Base-by-base conservation (phyloP, 2,113 vertebrate species). In the Lophotis ruficrista region DNA sequence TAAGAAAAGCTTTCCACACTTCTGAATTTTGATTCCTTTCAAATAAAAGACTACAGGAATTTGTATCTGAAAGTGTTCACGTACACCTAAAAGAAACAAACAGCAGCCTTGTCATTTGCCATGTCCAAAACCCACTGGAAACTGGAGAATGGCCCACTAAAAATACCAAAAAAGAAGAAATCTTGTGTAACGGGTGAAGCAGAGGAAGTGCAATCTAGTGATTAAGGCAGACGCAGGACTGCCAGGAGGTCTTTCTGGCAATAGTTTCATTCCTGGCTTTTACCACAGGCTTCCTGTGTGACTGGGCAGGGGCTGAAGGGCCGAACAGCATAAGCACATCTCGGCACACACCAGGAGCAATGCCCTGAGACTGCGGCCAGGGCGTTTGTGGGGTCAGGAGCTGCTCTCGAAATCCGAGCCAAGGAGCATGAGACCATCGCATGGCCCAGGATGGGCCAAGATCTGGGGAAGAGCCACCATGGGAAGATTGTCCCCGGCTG, bases 241-340 rank as follows among this genome's bases (percentile, higher is more conserved):
- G 85, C 45, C 71, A 89, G 79, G 88, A 96, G 65, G 54, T 83
- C 53, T 50, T 93, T 93, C 79, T 94, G 91, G 71, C 43, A 86
- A 13, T 8, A 56, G 43, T 24, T 90, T 94, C 48, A 79, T 84
- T 92, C 51, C 60, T 96, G 95, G 86, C 64, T 69, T 89, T 89
- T 88, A 51, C 86, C 33, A 4, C 92, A 87, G 90, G 37, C 17
- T 94, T 95, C 83, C 92, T 87, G 61, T 87, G 86, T 64, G 61
- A 41, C 48, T 19, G 53, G 72, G 57, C 89, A 69, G 79, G 71
- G 37, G 1, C 56, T 70, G 75, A 43, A 64, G 69, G 72, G 76
- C 68, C 0, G 1, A 68, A 21, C 27, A 30, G 80, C 0, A 0
- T 37, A 6, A 81, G 56, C 58, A 57, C 2, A 0, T 85, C 75